Evolutionary conservation across 2,113 vertebrate genomes (phyloP).

Genomic region (Myocastor coypus): DNA sequence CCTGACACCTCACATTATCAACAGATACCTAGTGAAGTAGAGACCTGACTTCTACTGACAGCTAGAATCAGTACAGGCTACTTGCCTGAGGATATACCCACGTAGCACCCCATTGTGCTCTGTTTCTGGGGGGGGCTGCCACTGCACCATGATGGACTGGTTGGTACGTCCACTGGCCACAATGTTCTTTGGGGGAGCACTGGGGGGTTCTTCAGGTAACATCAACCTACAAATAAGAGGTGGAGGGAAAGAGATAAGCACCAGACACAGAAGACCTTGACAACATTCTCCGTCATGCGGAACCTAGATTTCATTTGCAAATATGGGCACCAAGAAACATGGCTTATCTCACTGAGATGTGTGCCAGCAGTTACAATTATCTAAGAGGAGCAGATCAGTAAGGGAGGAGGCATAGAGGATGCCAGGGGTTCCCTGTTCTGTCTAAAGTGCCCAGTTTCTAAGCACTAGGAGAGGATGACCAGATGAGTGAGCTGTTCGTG

Average conservation of each 20-base stretch:
- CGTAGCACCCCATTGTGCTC: constrained; percentile 96
- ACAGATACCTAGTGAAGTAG: fast-evolving
- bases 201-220: constrained; percentile 96
- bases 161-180: constrained; percentile 97
- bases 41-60: fast-evolving
- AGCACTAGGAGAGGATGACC: constrained; percentile 55
- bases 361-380: not conserved
- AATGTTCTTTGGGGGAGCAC: constrained; percentile 96
- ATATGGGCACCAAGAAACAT: constrained; percentile 45
- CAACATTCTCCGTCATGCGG: not conserved
- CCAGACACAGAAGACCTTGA: not conserved
- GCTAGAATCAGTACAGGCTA: fast-evolving
- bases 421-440: not conserved
- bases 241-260: not conserved
- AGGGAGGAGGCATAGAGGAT: not conserved
- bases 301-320: constrained; percentile 19
- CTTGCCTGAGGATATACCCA: constrained; percentile 95
- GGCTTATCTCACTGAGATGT: constrained; percentile 57
- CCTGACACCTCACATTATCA: fast-evolving
- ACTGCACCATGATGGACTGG: constrained; percentile 99
- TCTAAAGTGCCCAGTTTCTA: constrained; percentile 63
- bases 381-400: not conserved
- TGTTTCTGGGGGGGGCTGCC: constrained; percentile 96
- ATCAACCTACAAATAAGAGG: constrained; percentile 87
- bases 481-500: constrained; percentile 67